These are phyloP conservation scores for Leptosomus discolor DNA, from an alignment of 2,113 vertebrate genomes.

Conservation along the genomic window DNA sequence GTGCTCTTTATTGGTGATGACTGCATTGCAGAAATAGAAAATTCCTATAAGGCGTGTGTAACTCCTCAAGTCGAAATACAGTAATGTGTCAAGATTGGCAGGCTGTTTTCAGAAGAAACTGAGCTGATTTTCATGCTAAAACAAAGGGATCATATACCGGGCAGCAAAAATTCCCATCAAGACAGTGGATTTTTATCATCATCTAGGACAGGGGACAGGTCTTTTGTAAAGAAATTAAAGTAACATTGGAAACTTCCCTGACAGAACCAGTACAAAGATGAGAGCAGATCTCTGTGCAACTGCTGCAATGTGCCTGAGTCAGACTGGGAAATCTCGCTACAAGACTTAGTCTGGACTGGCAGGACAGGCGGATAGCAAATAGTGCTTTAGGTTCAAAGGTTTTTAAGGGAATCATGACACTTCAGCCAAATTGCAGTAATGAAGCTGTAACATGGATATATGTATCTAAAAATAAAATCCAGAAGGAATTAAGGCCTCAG, in stretches of 20 bases:
- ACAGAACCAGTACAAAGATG: background rate
- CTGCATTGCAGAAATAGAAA: background rate
- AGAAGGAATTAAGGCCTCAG: background rate
- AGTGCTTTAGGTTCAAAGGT: background rate
- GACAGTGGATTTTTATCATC: background rate
- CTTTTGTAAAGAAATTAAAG: background rate
- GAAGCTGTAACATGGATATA: background rate
- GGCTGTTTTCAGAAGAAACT: background rate
- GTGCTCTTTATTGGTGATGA: background rate
- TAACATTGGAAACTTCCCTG: background rate
- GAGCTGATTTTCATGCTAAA: background rate
- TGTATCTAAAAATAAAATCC: background rate
- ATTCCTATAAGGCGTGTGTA: background rate
- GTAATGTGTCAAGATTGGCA: background rate
- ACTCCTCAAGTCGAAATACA: background rate
- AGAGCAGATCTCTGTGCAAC: background rate
- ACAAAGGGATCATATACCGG: background rate
- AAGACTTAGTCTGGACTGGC: background rate
- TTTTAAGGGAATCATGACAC: background rate
- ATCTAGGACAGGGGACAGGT: background rate
- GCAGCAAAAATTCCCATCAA: background rate
- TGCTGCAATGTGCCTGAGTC: background rate
- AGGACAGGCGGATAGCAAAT: background rate
- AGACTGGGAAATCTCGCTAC: background rate
- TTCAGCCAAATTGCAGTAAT: background rate